Conservation (phyloP, 2,888 invertebrate genomes). For the Argyresthia albistria region DNA sequence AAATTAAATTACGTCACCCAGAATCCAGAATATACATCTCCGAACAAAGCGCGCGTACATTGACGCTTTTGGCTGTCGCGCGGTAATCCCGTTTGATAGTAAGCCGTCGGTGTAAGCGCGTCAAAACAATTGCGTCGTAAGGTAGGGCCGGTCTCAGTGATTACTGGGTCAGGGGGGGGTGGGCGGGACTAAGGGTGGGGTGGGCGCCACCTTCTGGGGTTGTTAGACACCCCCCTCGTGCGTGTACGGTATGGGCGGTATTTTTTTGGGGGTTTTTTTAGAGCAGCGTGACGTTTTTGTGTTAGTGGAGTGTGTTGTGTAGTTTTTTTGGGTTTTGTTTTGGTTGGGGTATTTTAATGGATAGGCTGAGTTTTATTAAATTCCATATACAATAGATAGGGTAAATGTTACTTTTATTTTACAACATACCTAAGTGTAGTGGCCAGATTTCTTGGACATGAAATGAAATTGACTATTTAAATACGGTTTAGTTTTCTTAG, state of each 20-base stretch:
- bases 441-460: too few species aligned
- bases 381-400: too few species aligned
- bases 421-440: too few species aligned
- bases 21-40: too few species aligned
- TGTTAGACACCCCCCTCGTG: conserved; percentile 13
- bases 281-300: not conserved
- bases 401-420: too few species aligned
- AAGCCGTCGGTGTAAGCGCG: not conserved
- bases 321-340: not conserved
- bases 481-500: too few species aligned
- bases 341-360: too few species aligned
- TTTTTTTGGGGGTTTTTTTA: not conserved
- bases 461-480: too few species aligned
- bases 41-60: not conserved
- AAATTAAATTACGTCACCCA: too few species aligned
- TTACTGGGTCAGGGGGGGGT: conserved; percentile 32
- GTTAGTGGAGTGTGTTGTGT: not conserved
- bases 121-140: not conserved
- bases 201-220: conserved; percentile 26
- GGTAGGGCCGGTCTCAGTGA: conserved; percentile 32
- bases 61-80: not conserved
- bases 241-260: not conserved
- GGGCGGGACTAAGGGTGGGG: conserved; percentile 21
- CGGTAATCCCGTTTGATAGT: not conserved
- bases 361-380: too few species aligned